phyloP scores from a whole-genome alignment of 2,888 invertebrate species.

The Hydrotaea cyrtoneurina region DNA sequence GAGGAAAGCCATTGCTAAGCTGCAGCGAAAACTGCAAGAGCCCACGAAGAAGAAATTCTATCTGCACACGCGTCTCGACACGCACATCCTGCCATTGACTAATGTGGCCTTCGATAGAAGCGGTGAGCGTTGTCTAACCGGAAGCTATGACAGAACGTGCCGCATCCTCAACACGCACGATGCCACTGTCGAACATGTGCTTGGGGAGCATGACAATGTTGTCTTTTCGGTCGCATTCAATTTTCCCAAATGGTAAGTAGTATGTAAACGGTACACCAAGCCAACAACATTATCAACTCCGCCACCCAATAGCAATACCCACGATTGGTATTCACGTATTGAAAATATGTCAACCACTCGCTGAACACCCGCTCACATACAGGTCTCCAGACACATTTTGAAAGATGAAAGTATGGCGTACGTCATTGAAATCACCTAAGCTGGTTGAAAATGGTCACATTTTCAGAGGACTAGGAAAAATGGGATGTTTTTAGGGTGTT shows the following conservation, averaged over 20 bases:
- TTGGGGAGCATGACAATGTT: conserved; percentile 90
- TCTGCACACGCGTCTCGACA: conserved; percentile 85
- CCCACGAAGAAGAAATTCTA: conserved; percentile 85
- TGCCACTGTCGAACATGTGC: conserved; percentile 85
- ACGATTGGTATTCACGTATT: conserved; percentile 1
- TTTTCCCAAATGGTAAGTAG: conserved; percentile 86
- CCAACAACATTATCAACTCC: not conserved
- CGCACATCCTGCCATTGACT: conserved; percentile 87
- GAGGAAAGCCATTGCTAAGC: conserved; percentile 83
- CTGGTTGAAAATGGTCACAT: too few species aligned
- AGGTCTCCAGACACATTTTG: not conserved
- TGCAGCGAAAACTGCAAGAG: conserved; percentile 85
- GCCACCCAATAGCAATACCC: too few species aligned
- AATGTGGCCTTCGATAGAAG: conserved; percentile 87
- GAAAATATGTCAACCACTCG: not conserved
- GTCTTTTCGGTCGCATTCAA: conserved; percentile 91
- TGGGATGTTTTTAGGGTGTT: too few species aligned
- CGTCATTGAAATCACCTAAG: not conserved
- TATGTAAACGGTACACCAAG: too few species aligned
- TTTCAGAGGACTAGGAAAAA: too few species aligned
- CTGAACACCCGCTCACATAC: not conserved
- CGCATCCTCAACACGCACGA: conserved; percentile 89
- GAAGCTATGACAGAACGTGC: conserved; percentile 92
- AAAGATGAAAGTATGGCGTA: not conserved
- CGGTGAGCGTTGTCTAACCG: conserved; percentile 88